Conservation (phyloP, 64 coral and sea anemone species). For the Montipora foliosa region DNA sequence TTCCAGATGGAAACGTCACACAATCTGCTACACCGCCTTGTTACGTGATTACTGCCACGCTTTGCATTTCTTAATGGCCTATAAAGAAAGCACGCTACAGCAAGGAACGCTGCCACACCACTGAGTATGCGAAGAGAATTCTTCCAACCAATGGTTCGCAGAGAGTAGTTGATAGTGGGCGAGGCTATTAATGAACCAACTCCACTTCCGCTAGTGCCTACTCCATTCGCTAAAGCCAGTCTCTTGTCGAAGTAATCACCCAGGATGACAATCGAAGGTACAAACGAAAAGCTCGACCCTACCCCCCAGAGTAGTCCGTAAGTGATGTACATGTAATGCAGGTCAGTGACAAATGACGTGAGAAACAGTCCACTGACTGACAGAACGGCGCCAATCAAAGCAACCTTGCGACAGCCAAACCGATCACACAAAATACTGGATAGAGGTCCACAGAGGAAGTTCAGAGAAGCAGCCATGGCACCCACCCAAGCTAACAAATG, state of each 20-base stretch:
- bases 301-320: constrained; percentile 94
- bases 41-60: neutral
- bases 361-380: constrained; percentile 91
- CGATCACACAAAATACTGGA: constrained; percentile 90
- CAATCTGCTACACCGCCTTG: constrained; percentile 38
- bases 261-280: constrained; percentile 93
- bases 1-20: constrained; percentile 92
- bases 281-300: constrained; percentile 93
- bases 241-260: constrained; percentile 95
- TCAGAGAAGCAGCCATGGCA: constrained; percentile 90
- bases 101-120: constrained; percentile 63
- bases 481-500: constrained; percentile 89
- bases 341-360: constrained; percentile 88
- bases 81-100: constrained; percentile 76
- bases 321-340: constrained; percentile 93
- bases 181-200: constrained; percentile 81
- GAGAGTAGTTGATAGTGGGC: constrained; percentile 84
- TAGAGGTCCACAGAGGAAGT: constrained; percentile 95
- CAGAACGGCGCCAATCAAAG: constrained; percentile 83
- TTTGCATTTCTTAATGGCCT: constrained; percentile 36
- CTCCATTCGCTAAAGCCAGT: constrained; percentile 82
- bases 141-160: constrained; percentile 79
- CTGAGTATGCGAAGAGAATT: constrained; percentile 80
- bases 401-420: constrained; percentile 77
- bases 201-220: constrained; percentile 91